A percentile compares a stretch with the other conserved stretches of the same genome.
phyloP scores from a whole-genome alignment of 23 tunicate species.

The Clavelina lepadiformis region DNA sequence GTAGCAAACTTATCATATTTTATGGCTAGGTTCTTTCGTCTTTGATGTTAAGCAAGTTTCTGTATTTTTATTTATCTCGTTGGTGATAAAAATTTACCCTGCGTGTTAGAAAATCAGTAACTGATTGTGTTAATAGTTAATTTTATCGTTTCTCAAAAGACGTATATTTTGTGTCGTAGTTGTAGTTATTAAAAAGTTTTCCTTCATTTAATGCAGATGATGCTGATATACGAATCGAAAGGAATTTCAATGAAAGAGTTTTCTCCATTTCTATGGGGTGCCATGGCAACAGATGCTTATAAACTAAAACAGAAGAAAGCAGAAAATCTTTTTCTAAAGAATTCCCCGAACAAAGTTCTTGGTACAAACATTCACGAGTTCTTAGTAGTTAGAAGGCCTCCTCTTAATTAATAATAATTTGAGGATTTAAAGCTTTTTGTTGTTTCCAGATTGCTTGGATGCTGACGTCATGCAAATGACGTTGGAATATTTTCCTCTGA shows the following conservation, averaged over 20 bases:
- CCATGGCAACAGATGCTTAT: conserved; percentile 35
- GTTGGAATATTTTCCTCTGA: conserved; percentile 30
- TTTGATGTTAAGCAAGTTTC: no score
- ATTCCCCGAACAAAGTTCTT: conserved; percentile 33
- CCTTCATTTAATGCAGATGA: no score
- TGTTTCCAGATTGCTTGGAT: conserved; percentile 35
- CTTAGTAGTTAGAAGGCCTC: neutral
- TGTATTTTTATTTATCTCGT: no score
- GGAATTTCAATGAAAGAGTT: conserved; percentile 20
- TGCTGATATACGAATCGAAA: conserved; percentile 40
- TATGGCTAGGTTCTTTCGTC: no score
- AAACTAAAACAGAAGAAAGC: conserved; percentile 24
- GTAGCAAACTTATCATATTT: no score
- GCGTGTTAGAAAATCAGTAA: no score
- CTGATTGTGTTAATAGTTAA: no score
- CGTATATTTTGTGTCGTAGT: no score
- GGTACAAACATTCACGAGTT: neutral
- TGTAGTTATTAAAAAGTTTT: no score
- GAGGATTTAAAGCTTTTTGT: neutral
- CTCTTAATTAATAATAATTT: no score
- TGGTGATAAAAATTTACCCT: no score
- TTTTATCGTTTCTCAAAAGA: no score
- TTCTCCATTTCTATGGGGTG: conserved; percentile 56
- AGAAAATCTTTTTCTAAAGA: conserved; percentile 51
- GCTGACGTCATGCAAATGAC: conserved; percentile 30